Evolutionary conservation across 2,888 invertebrate genomes (phyloP), one percentile per base, ranked within the genome.

Genomic region (Drosophila dives): DNA sequence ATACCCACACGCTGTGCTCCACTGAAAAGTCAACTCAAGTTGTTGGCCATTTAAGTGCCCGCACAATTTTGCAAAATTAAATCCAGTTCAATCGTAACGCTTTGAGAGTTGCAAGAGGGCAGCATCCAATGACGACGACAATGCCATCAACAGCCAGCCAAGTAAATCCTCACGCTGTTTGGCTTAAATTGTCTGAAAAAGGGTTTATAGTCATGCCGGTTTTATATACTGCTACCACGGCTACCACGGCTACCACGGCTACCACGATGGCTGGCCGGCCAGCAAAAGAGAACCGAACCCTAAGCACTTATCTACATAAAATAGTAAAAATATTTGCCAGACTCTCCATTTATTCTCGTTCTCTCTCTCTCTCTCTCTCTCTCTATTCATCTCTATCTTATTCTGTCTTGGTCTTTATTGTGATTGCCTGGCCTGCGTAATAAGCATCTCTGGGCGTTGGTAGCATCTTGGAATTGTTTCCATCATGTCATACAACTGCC

Each of bases 101-200:
- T 78, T 72, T 29, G 72, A 72, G 74, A 74, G 80, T 58, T 63
- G 69, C 67, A 40, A 40, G 56, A 53, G 64, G 45, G 23, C 36
- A 36, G 17, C 23, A 36, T 17, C 36, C 23, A 23, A 55, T 26
- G 36, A 26, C 15, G 49, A n/a, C 26, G 12, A 45, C 12, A 20
- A 33, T 45, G 66, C 20, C 67, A 77, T 62, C 67, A 72, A 61
- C 40, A 36, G 51, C 45, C 61, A 64, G 38, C 55, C 66, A 71
- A 83, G 65, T 78, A 81, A 89, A 90, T 86, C 89, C 89, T 75
- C 82, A 76, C 69, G 79, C 80, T 86, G 73, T 69, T 83, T 81
- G 83, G 90, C 90, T 86, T 86, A 86, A 86, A 89, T 86, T 86
- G 89, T 89, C 89, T 86, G 90, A 90, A 83, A 86, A 86, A 89